Percentiles rank a stretch among this genome's conserved stretches.
These are phyloP conservation scores for Listrodromus nycthemerus DNA, from an alignment of 2,888 invertebrate genomes.

Conservation along the genomic window DNA sequence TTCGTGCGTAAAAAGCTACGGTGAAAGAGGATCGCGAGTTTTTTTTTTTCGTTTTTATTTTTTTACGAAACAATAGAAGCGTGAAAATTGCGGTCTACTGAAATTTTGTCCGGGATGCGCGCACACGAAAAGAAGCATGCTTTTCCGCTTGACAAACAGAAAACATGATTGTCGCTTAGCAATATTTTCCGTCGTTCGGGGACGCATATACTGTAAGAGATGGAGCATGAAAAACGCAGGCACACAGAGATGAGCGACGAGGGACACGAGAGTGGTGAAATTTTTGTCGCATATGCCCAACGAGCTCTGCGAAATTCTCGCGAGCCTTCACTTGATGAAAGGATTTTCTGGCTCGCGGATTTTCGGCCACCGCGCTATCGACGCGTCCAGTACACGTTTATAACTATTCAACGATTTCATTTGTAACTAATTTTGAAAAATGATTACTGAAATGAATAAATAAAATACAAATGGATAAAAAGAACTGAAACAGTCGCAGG, in stretches of 20 bases:
- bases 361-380: constrained; percentile 15
- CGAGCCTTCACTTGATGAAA: constrained; percentile 42
- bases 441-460: neutral
- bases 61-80: constrained; percentile 16
- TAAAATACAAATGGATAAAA: neutral
- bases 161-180: constrained; percentile 48
- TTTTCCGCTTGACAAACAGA: constrained; percentile 20
- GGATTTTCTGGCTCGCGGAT: constrained; percentile 47
- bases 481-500: neutral
- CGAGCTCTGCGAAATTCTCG: constrained; percentile 21
- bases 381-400: neutral
- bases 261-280: constrained; percentile 26
- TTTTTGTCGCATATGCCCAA: constrained; percentile 31
- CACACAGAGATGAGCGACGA: constrained; percentile 10
- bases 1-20: neutral
- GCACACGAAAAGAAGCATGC: constrained; percentile 18
- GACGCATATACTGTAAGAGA: neutral
- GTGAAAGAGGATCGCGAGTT: neutral
- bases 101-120: constrained; percentile 22
- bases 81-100: constrained; percentile 30
- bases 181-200: constrained; percentile 38
- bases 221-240: neutral
- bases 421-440: neutral
- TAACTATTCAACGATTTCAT: constrained; percentile 1
- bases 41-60: neutral